Base-by-base conservation (phyloP, 2,113 vertebrate genomes). In the Symphodus melops region DNA sequence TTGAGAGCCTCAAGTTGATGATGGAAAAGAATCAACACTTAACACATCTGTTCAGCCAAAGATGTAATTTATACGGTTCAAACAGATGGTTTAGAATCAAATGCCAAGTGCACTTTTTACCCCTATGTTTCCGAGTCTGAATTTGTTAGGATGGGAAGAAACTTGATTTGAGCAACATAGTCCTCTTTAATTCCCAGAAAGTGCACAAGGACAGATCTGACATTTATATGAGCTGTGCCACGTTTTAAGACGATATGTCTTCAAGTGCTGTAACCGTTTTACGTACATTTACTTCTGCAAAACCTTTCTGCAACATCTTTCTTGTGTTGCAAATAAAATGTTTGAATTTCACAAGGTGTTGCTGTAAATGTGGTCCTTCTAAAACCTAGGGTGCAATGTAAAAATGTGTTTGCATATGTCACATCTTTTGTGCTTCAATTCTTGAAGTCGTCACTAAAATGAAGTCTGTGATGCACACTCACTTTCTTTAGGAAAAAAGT, bases 1-100 rank as follows among this genome's bases (percentile, higher is more conserved):
- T 78, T 51, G 85, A 92, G 84, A 88, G 25, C 56, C 67, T 60
- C 2, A 1, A 69, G 63, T 53, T 69, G 88, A 76, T 86, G 90
- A 89, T 77, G 68, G 84, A 92, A 71, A 59, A 48, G 58, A 86
- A 82, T 80, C 52, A 16, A 69, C 55, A 33, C 72, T 70, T 44
- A 49, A 37, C 68, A 64, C 79, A 66, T 79, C 65, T 79, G 72
- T 83, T 62, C 17, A 16, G 21, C 62, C 37, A 84, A 8, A 37
- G 51, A 64, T 68, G 37, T 17, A 10, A 44, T 80, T 73, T 59
- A 21, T 65, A 75, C 85, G 48, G 62, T 66, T 84, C 80, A 39
- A 82, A 70, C 82, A 81, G 80, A 85, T 87, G 70, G 61, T 75
- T 72, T 74, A 51, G 55, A 75, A 64, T 66, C 17, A 48, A 73